Evolutionary conservation across 2,113 vertebrate genomes (phyloP), one percentile per base, ranked within the genome.

Genomic region (Ptychochromis oligacanthus): DNA sequence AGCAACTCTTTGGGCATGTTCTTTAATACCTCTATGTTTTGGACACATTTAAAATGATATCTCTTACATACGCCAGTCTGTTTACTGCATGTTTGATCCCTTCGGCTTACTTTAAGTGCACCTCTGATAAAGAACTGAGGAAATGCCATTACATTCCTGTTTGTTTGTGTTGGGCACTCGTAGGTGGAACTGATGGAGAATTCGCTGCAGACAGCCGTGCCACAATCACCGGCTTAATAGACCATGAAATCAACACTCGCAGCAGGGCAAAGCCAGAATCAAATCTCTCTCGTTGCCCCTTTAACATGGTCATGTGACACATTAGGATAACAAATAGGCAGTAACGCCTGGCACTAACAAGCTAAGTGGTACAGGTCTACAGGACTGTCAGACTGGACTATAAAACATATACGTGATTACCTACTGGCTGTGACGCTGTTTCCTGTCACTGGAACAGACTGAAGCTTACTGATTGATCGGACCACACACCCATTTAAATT

Each of bases 221-320:
- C 80, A 62, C 89, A 91, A 92, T 91, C 87, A 88, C 18, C 40
- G 1, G 46, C 60, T 62, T 89, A 93, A 93, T 88, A 80, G 81
- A 64, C 87, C 83, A 14, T 93, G 91, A 93, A 93, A 93, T 91
- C 90, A 90, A 87, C 87, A 87, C 62, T 82, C 40, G 6, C 76
- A 31, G 75, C 79, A 15, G 82, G 75, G 54, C 58, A 11, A 56
- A 75, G 81, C 59, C 22, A 1, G 38, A 64, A 28, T 55, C 57
- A 36, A 28, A 61, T 76, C 70, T 75, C 80, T 84, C 86, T 75
- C 24, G 20, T 77, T 49, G 81, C 67, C 72, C 72, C 80, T 52
- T 59, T 64, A 81, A 80, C 81, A 36, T 22, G 67, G 76, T 86
- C 86, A 90, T 62, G 4, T 88, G 92, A 85, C 52, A 34, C 82